Conservation (phyloP, 2,797 vertebrate species). For the Rhinella marina region DNA sequence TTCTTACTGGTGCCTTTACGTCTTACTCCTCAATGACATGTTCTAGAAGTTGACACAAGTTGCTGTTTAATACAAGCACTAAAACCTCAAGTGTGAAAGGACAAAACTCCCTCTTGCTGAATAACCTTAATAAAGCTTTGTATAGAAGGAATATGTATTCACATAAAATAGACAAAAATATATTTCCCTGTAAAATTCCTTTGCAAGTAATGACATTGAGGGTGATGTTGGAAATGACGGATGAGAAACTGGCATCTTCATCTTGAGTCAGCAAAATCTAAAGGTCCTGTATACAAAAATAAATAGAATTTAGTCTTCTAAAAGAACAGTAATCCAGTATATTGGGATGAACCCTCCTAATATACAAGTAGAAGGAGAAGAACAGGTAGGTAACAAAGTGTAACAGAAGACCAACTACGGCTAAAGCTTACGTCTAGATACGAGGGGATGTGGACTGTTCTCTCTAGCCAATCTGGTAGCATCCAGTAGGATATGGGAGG, state of each 20-base stretch:
- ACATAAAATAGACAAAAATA: conserved; percentile 40
- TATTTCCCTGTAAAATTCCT: conserved; percentile 39
- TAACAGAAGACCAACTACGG: neutral
- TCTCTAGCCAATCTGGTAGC: neutral
- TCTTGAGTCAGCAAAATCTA: conserved; percentile 38
- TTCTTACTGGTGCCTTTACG: neutral
- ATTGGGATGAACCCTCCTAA: conserved; percentile 10
- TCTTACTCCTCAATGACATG: neutral
- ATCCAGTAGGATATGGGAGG: neutral
- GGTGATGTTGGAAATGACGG: conserved; percentile 4
- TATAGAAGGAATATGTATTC: conserved; percentile 5
- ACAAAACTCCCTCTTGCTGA: neutral
- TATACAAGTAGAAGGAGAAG: neutral
- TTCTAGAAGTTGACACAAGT: neutral
- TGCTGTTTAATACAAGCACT: neutral
- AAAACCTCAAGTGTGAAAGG: neutral
- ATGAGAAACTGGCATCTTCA: conserved; percentile 14
- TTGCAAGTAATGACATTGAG: conserved; percentile 30
- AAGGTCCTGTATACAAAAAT: conserved; percentile 47
- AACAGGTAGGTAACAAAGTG: neutral
- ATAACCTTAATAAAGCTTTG: conserved; percentile 1
- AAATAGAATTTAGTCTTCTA: conserved; percentile 43
- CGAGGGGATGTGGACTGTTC: neutral
- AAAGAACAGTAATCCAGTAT: conserved; percentile 11
- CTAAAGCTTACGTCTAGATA: neutral